Evolutionary conservation across 2,113 vertebrate genomes (phyloP), one percentile per base, ranked within the genome.

Genomic region (Lepisosteus osseus): DNA sequence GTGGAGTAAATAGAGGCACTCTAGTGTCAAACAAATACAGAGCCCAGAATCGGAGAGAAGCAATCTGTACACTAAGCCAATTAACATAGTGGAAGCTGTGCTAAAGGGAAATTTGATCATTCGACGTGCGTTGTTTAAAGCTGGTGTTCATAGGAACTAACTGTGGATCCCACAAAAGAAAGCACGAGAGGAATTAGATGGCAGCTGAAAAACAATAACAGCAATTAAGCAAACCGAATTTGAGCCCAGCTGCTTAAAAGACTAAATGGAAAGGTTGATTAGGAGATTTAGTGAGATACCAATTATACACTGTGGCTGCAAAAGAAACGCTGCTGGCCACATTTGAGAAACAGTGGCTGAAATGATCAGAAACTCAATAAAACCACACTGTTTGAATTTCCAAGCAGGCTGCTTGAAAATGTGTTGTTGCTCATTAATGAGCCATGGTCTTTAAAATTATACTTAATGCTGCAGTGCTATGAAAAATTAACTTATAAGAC

Each of bases 301-400:
- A 47, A 75, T 81, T 75, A 81, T 71, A 75, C 61, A 68, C 63
- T 54, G 40, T 7, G 61, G 68, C 47, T 71, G 63, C 71, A 17
- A 72, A 68, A 57, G 70, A 73, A 74, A 73, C 70, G 73, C 44
- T 56, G 59, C 54, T 17, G 65, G 65, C 56, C 69, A 67, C 71
- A 54, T 70, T 59, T 47, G 70, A 69, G 59, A 77, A 74, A 68
- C 73, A 77, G 77, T 71, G 61, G 72, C 72, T 44, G 41, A 70
- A 83, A 77, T 74, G 71, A 72, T 51, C 47, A 51, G 47, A 29
- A 77, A 80, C 77, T 76, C 76, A 68, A 65, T 68, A 76, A 68
- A 65, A 65, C 76, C 56, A 71, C 69, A 51, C 56, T 56, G n/a
- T 70, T 68, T 76, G 64, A 76, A 73, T 67, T 59, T 63, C 59